A percentile compares a stretch with the other conserved stretches of the same genome.
phyloP scores from a whole-genome alignment of 2,888 invertebrate species.

The Balanococcus diminutus region DNA sequence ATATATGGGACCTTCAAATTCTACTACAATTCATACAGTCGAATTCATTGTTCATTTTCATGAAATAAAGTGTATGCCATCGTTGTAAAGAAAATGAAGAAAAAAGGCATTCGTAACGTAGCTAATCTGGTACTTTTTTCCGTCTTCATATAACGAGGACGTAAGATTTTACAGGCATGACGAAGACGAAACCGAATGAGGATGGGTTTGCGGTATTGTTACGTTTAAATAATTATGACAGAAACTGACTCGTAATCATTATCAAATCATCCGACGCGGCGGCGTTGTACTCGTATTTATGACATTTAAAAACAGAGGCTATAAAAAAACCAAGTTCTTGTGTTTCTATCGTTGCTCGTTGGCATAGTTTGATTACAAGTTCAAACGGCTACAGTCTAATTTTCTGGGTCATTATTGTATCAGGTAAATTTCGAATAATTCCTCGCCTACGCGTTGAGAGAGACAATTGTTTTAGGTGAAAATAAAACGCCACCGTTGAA shows the following conservation, averaged over 20 bases:
- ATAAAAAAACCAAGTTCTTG: background rate
- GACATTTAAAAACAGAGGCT: background rate
- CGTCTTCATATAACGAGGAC: background rate
- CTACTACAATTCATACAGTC: background rate
- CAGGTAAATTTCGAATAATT: background rate
- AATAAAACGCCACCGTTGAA: background rate
- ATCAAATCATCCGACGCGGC: background rate
- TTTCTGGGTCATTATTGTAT: background rate
- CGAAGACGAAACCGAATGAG: background rate
- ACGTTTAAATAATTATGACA: background rate
- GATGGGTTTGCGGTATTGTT: background rate
- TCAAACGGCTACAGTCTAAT: background rate
- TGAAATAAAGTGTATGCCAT: background rate
- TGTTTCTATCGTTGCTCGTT: background rate
- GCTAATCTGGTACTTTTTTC: background rate
- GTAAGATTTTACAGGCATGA: background rate
- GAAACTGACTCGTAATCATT: background rate
- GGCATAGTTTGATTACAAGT: constrained; percentile 10
- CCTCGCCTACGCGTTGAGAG: background rate
- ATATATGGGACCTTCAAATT: constrained; percentile 11
- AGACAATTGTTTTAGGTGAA: background rate
- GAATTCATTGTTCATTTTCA: background rate
- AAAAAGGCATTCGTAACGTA: background rate
- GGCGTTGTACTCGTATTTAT: background rate
- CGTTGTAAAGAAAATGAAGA: background rate